Evolutionary conservation across 2,113 vertebrate genomes (phyloP), one percentile per base, ranked within the genome.

Genomic region (Coturnix japonica): DNA sequence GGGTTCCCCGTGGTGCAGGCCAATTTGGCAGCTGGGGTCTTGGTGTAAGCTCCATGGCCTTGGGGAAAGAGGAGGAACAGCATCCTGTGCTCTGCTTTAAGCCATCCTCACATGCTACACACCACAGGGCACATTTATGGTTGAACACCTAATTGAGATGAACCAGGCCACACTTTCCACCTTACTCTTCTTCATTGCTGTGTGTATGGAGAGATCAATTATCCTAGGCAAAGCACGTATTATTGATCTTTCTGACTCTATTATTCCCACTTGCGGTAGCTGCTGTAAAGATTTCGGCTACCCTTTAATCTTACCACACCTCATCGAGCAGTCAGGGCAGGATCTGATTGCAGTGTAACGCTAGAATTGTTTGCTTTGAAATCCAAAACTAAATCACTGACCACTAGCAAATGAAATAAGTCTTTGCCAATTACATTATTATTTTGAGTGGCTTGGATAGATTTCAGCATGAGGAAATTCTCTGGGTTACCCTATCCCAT

Each of bases 301-400:
- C 35, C 11, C 57, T 93, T 93, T 93, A 73, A 91, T 88, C 85
- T 83, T 78, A 57, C 73, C 83, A 84, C 85, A 86, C 70, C 76
- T 94, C 93, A 60, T 43, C 72, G 23, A 81, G 25, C 35, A 77
- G 64, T 60, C 79, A 80, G 53, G 16, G 35, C 39, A 43, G 39
- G 81, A 92, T 91, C 79, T 69, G 43, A 85, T 83, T 71, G 76
- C 72, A 80, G 28, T 41, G 61, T 60, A 69, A 71, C 3, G 61
- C 72, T 83, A 70, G 65, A 81, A 85, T 41, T 72, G 51, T 59
- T 89, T 90, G 61, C 82, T 88, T 94, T 85, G 69, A 85, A 95
- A 81, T 49, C 11, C 33, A 56, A 92, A 83, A 85, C 14, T 10
- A 85, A 86, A 74, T 89, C 33, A 23, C 33, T 75, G 84, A 44